Evolutionary conservation across 2,797 vertebrate genomes (phyloP), one percentile per base, ranked within the genome.

Genomic region (Xenops minutus): DNA sequence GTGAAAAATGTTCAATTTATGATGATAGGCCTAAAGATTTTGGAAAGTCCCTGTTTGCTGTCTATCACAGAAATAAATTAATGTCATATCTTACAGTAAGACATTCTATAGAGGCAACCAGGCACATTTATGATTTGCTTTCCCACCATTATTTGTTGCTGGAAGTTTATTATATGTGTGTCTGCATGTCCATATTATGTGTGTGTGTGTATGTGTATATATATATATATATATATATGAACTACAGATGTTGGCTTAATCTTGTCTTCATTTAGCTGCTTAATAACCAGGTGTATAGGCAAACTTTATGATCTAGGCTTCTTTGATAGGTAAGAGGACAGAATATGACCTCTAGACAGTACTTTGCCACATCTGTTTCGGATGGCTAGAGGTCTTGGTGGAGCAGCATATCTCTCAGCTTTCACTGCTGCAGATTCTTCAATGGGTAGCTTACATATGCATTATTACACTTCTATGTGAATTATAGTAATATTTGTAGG

Each of bases 1-100:
- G 9, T 93, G 46, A 89, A 92, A 89, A 90, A 79, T 89, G 44
- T 63, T 76, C 34, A 26, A 6, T 93, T 64, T 88, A 11, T 88
- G 44, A 32, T 84, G 58, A 63, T 55, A 90, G 19, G 10, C n/a
- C 88, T 79, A 66, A 92, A 93, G 49, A 81, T 62, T 79, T 85
- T 2, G 4, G 48, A n/a, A 91, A 88, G 32, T 69, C 39, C 27
- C 59, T 67, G 3, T 80, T 80, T 84, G 24, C 36, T 85, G 12
- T 61, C 48, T 81, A 30, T 81, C 30, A 51, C 20, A 84, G 39
- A 92, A 86, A 81, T 71, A 83, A 88, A 91, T 67, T 63, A 37
- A 36, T 52, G 18, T 73, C 12, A 21, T 84, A 37, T 59, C 27
- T 88, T 54, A 29, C 17, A 59, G 51, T 30, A 52, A 20, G 9